phyloP scores from a whole-genome alignment of 1,140 invertebrate genomes.

The Wasmannia auropunctata region DNA sequence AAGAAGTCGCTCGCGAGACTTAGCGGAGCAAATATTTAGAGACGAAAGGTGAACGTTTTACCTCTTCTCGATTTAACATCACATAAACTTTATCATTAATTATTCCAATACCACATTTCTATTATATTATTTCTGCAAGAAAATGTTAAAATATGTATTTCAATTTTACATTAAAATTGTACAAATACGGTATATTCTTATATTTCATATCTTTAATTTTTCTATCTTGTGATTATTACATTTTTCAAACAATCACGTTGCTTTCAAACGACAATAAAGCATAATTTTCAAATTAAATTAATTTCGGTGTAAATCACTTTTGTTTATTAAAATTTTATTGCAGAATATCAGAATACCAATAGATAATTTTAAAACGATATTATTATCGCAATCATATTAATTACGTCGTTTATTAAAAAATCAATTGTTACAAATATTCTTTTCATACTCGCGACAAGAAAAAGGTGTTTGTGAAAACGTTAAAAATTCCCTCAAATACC shows the following conservation, averaged over 20 bases:
- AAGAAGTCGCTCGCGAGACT: too few species aligned
- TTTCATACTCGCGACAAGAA: conserved; percentile 21
- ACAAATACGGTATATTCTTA: not conserved
- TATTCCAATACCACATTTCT: not conserved
- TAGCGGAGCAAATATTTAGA: too few species aligned
- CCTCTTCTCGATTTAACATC: too few species aligned
- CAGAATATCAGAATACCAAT: not conserved
- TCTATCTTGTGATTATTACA: too few species aligned
- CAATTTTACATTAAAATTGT: not conserved
- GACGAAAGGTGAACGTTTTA: too few species aligned
- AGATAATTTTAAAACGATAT: not conserved
- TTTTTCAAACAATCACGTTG: not conserved
- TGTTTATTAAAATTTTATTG: conserved; percentile 30
- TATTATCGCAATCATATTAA: conserved; percentile 16
- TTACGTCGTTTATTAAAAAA: conserved; percentile 57
- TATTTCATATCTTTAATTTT: too few species aligned
- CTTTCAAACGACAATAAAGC: not conserved
- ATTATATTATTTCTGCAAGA: not conserved
- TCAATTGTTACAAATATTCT: conserved; percentile 41
- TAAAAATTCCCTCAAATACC: not conserved
- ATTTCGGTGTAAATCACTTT: not conserved
- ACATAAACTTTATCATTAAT: too few species aligned
- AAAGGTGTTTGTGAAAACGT: not conserved
- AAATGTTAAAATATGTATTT: not conserved
- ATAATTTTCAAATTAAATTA: not conserved